Evolutionary conservation across 2,888 invertebrate species (phyloP).

Genomic region (Podabrus alpinus): DNA sequence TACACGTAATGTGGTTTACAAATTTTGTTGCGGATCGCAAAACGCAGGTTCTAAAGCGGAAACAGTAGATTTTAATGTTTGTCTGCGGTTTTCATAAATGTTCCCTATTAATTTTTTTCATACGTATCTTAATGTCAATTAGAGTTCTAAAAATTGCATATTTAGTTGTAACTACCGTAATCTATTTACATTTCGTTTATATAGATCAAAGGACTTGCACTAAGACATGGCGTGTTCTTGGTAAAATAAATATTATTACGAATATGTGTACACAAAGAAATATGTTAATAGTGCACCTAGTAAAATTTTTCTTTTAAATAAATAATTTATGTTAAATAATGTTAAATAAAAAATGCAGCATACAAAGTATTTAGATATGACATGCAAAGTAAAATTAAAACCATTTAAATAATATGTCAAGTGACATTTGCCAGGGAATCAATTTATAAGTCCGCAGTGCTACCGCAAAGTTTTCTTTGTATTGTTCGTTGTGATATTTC

Average conservation of each 20-base stretch:
- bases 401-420: conserved; percentile 8
- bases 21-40: background rate
- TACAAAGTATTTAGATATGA: background rate
- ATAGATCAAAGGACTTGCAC: background rate
- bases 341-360: background rate
- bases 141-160: background rate
- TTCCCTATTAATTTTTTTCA: background rate
- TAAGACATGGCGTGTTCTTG: background rate
- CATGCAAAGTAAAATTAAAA: background rate
- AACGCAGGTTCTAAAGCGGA: background rate
- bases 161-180: background rate
- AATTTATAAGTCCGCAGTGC: conserved; percentile 29
- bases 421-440: conserved; percentile 23
- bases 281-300: background rate
- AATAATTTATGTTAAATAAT: background rate
- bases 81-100: background rate
- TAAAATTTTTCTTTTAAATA: background rate
- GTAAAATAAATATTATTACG: background rate
- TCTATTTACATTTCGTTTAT: background rate
- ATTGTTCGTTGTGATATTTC: conserved; percentile 2
- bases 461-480: conserved; percentile 27
- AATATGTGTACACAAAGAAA: background rate
- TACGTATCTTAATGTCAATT: background rate
- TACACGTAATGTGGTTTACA: background rate
- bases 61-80: background rate